phyloP scores from a whole-genome alignment of 2,113 vertebrate genomes.

The Numida meleagris region DNA sequence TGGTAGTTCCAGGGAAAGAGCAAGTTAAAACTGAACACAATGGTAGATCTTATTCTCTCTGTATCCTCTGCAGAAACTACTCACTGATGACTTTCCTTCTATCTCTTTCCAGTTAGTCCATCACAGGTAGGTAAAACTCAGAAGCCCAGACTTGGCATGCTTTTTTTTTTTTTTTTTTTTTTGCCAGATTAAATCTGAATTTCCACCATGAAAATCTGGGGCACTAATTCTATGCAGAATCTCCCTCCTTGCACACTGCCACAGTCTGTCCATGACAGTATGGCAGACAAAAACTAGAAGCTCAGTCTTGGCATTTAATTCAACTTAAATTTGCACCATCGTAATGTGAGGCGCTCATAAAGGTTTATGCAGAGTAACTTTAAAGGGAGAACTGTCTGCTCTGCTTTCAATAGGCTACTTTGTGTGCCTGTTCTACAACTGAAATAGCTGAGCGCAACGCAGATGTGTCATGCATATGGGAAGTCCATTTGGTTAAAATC shows the following conservation, averaged over 20 bases:
- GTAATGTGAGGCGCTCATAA: not conserved
- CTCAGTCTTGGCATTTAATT: not conserved
- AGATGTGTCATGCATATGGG: not conserved
- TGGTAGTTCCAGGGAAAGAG: not conserved
- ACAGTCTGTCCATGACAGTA: not conserved
- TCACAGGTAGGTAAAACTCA: not conserved
- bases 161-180: not conserved
- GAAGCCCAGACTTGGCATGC: not conserved
- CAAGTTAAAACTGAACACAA: not conserved
- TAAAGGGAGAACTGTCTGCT: not conserved
- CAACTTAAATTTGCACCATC: not conserved
- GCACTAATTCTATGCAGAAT: not conserved
- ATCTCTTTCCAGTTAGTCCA: not conserved
- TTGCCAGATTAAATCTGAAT: not conserved
- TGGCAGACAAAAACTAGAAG: not conserved
- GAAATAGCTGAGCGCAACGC: not conserved
- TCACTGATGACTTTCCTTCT: not conserved
- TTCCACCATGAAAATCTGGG: not conserved
- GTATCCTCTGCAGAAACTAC: not conserved
- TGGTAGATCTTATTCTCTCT: not conserved
- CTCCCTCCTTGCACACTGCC: not conserved
- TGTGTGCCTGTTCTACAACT: not conserved
- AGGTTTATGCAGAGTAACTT: slow-evolving; percentile 2
- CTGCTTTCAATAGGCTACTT: not conserved
- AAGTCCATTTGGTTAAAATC: not conserved